phyloP scores from a whole-genome alignment of 2,797 vertebrate species.

The Otus scops region DNA sequence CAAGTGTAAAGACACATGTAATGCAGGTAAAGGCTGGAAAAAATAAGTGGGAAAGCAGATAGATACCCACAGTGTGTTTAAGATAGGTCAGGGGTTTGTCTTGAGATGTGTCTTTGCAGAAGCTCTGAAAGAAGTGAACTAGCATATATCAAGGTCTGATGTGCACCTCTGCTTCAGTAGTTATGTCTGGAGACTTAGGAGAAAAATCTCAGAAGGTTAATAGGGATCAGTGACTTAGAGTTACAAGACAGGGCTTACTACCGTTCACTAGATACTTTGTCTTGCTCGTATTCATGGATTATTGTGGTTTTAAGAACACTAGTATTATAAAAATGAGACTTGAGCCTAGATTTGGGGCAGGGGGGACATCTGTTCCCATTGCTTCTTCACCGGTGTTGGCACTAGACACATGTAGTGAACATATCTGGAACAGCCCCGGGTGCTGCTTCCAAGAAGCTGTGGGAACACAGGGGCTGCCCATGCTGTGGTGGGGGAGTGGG shows the following conservation, averaged over 20 bases:
- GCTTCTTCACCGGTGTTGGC: not conserved
- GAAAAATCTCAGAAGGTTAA: not conserved
- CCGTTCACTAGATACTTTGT: not conserved
- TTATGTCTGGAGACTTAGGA: not conserved
- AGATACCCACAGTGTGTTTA: not conserved
- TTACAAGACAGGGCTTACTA: not conserved
- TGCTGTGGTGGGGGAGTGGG: rapidly evolving
- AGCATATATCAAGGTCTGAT: not conserved
- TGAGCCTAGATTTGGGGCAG: not conserved
- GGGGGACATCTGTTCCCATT: not conserved
- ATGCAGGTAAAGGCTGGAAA: not conserved
- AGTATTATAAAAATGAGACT: not conserved
- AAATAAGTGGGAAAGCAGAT: not conserved
- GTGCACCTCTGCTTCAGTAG: not conserved
- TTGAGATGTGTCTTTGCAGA: not conserved
- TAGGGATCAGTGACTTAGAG: not conserved
- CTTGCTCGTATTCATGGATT: not conserved
- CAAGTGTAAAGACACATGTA: not conserved
- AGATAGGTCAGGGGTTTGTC: not conserved
- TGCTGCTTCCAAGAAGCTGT: not conserved
- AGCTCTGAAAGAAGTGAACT: not conserved
- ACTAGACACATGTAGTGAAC: not conserved
- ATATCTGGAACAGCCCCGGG: no score
- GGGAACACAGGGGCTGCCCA: not conserved
- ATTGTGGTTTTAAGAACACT: not conserved